Evolutionary conservation across 2,888 invertebrate species (phyloP), one percentile per base, ranked within the genome.

Genomic region (Dryocosmus kuriphilus): DNA sequence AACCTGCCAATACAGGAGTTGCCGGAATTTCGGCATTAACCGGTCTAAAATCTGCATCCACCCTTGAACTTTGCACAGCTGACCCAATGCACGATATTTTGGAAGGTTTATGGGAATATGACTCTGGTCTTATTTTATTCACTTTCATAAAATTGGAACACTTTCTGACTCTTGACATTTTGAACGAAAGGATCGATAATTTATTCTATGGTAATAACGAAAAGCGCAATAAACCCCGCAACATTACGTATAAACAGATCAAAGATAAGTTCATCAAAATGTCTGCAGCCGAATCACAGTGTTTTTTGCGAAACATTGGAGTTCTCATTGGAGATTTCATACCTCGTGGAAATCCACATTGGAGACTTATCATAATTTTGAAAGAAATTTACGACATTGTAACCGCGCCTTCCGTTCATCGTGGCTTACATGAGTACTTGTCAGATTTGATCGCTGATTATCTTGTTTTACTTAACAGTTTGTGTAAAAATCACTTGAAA

Each of bases 281-380:
- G n/a, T n/a, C n/a, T n/a, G 80, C 84, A n/a, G 74, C 80, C 16
- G 83, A 82, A 80, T 77, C 76, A 38, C 35, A 79, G 30, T 67
- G 55, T 67, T 75, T 81, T 30, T 75, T 80, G 2, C 30, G 75
- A 14, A 78, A 81, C 63, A 81, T 83, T 63, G 79, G 81, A 14
- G n/a, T 83, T 0, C 77, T 81, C 8, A 61, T 80, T 38, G 81
- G 83, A 11, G 74, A 80, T 27, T 38, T 51, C 7, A 30, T 82
- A 57, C 75, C 80, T 16, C 14, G 19, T 51, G 55, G 32, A 32
- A 55, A 77, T 74, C 16, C 19, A 35, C 22, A 74, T 65, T 77
- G 62, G 75, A 51, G 19, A 46, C n/a, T n/a, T n/a, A n/a, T n/a
- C n/a, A n/a, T n/a, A n/a, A n/a, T n/a, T n/a, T n/a, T n/a, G n/a